Base-by-base conservation (phyloP, 2,797 vertebrate species). In the Discoglossus pictus region DNA sequence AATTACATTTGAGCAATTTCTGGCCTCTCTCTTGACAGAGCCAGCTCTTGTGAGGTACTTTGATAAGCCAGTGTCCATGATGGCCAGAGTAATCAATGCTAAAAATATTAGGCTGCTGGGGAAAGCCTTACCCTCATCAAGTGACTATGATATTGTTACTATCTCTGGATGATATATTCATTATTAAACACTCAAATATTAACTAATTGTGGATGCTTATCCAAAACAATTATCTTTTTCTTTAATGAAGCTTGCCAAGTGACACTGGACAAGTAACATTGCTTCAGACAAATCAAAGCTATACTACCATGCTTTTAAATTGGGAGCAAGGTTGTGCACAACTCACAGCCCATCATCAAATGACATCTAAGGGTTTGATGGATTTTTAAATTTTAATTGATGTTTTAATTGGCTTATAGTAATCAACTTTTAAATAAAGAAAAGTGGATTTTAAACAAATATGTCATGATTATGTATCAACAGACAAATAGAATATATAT, bases 1-100 rank as follows among this genome's bases (percentile, higher is more conserved):
- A 80, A 93, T 99, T 77, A 97, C 94, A 1, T 99, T 98, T 0
- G 97, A 99, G 82, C 97, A 99, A 65, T 98, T 99, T 75, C 78
- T 99, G 75, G 97, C 97, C 59, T 98, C 96, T 0, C 92, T 99
- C 46, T 84, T 99, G 74, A 99, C 94, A 0, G 97, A 99, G 82
- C 93, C 93, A 0, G 93, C 96, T 0, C 88, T 99, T 68, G 95
- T 98, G 53, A 88, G 72, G 71, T 99, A 98, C 79, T 99, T 99
- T 23, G 97, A 99, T 84, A 97, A 95, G 83, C 94, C 94, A 0
- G 92, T 93, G 74, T 93, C 93, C 40, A 89, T 96, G 78, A 86
- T 89, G 35, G 91, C 93, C 1, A 85, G 92, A 44, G 94, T 99
- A 54, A 91, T 90, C 2, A 96, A 96, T 1, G 95, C 95, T 2